Base-by-base conservation (phyloP, 2,888 invertebrate species). In the Drosophila prolongata region DNA sequence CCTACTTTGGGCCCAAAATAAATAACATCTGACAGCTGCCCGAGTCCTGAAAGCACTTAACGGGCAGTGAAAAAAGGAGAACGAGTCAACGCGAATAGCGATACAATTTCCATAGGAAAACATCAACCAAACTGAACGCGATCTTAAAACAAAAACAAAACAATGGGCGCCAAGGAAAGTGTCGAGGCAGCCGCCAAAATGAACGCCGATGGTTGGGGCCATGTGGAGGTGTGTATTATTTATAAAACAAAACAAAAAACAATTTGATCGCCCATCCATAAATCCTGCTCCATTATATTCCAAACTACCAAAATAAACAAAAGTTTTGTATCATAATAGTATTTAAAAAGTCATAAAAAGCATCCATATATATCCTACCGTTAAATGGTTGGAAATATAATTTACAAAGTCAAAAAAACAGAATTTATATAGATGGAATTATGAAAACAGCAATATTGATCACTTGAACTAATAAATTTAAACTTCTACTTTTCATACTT, bases 161-260 rank as follows among this genome's bases (percentile, higher is more conserved):
- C 70, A 72, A 95, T 95, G 96, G 96, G 96, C 93, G 95, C 95
- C 93, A 96, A 96, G 94, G 95, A 95, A 93, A 96, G 95, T 94
- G 95, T 95, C 93, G 95, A 96, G 93, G 95, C 95, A 91, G 91
- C 91, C 79, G 95, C 95, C 92, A 95, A 95, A 94, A 94, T 95
- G 94, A 95, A 95, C 93, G 94, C 95, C 93, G 95, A 95, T 94
- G 95, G 95, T 93, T 96, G 95, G 96, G 95, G 95, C 93, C 95
- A 95, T 93, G 93, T 95, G 91, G 95, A 95, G 95, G 95, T 95
- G 94, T 94, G 92, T 91, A 81, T 87, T 64, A 64, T 42, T 35
- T 54, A 72, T 55, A 16, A 44, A 13, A 38, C 35, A 19, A 9
- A n/a, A 6, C 6, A 19, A 9, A 10, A 43, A 44, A 35, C 8